Evolutionary conservation across 2,113 vertebrate genomes (phyloP).

Genomic region (Sarotherodon lohbergeri): DNA sequence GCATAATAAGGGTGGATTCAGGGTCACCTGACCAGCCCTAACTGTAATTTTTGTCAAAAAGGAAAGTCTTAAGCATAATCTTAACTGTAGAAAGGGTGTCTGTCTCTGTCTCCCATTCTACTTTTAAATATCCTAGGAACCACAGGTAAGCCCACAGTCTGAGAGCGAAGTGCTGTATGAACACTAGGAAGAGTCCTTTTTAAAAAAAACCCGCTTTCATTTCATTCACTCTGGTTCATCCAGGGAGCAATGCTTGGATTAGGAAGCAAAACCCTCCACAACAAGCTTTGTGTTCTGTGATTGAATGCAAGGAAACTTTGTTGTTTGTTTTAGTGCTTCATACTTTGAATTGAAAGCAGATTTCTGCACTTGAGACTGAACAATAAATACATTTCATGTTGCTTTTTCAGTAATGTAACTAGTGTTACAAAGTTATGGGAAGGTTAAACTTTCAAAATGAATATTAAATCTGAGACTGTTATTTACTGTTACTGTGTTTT

Average conservation of each 20-base stretch:
- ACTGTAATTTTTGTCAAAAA: background rate
- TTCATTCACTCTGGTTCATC: background rate
- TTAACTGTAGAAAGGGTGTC: background rate
- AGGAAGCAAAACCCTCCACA: background rate
- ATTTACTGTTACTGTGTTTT: background rate
- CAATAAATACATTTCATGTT: background rate
- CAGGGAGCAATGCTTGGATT: background rate
- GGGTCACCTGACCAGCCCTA: background rate
- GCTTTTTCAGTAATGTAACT: accelerated
- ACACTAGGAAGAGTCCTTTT: background rate
- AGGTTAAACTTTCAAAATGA: background rate
- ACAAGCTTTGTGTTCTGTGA: background rate
- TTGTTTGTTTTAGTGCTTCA: background rate
- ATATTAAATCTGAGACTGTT: background rate
- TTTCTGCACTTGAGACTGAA: background rate
- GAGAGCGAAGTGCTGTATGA: accelerated
- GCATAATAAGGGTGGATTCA: accelerated
- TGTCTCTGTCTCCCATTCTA: background rate
- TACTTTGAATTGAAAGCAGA: background rate
- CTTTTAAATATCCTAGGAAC: background rate
- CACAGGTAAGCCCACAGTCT: background rate
- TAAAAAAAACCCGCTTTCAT: background rate
- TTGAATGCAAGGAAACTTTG: background rate
- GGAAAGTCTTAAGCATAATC: background rate
- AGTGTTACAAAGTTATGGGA: background rate